Conservation (phyloP, 2,113 vertebrate genomes). For the Muntiacus muntjak region DNA sequence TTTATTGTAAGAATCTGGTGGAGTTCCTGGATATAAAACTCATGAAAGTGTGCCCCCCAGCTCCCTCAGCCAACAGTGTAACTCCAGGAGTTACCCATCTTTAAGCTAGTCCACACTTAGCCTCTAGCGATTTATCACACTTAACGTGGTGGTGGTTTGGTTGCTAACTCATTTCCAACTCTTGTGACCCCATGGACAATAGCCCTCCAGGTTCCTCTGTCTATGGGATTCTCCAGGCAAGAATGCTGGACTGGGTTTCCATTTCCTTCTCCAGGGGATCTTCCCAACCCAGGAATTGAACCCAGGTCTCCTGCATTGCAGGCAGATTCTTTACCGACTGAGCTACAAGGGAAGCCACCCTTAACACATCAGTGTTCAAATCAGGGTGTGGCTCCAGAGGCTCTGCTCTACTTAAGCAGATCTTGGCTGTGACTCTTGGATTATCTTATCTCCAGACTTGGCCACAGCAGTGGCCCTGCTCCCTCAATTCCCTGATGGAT, state of each 20-base stretch:
- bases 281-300: accelerated
- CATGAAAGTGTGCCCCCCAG: background rate
- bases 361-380: background rate
- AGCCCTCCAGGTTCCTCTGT: background rate
- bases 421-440: background rate
- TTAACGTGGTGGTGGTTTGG: background rate
- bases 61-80: background rate
- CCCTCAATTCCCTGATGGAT: background rate
- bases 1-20: background rate
- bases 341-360: background rate
- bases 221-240: background rate
- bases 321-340: background rate
- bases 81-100: background rate
- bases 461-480: too few species aligned
- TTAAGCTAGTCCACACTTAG: background rate
- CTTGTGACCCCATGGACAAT: background rate
- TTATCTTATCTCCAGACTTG: background rate
- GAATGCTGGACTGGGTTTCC: background rate
- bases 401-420: background rate
- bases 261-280: background rate
- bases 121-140: background rate
- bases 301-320: background rate
- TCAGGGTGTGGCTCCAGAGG: background rate
- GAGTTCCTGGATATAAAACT: background rate
- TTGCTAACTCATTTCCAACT: background rate